A percentile compares a stretch with the other conserved stretches of the same genome.
These are phyloP conservation scores for Corticium candelabrum DNA, from an alignment of 37 sponge, comb jelly and placozoan species.

Conservation along the genomic window DNA sequence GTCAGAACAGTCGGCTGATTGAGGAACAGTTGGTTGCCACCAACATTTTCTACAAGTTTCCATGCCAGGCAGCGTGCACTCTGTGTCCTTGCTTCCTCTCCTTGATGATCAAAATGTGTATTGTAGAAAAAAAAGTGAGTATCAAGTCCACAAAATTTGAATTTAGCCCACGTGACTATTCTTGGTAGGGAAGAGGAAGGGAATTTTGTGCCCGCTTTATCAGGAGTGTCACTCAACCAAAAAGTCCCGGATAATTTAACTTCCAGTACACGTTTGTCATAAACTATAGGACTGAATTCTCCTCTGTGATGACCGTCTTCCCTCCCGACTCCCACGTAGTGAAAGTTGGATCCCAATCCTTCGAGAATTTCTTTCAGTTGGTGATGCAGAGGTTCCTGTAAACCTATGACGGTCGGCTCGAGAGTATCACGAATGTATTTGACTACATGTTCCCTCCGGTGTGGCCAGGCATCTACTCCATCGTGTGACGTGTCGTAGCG, in stretches of 20 bases:
- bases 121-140: neutral
- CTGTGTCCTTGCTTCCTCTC: neutral
- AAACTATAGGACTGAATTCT: neutral
- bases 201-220: neutral
- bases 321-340: neutral
- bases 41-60: neutral
- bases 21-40: no score
- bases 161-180: neutral
- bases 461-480: neutral
- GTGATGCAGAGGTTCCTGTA: neutral
- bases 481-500: slow-evolving; percentile 1
- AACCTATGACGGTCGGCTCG: neutral
- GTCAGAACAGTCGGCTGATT: neutral
- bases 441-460: neutral
- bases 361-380: neutral
- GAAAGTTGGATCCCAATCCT: neutral
- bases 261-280: neutral
- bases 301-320: neutral
- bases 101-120: neutral
- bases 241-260: neutral
- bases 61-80: neutral
- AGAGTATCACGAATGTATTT: neutral
- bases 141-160: neutral
- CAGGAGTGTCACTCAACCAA: neutral
- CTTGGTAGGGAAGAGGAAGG: neutral